phyloP scores from a whole-genome alignment of 2,888 invertebrate species.

The Germaria angustata region DNA sequence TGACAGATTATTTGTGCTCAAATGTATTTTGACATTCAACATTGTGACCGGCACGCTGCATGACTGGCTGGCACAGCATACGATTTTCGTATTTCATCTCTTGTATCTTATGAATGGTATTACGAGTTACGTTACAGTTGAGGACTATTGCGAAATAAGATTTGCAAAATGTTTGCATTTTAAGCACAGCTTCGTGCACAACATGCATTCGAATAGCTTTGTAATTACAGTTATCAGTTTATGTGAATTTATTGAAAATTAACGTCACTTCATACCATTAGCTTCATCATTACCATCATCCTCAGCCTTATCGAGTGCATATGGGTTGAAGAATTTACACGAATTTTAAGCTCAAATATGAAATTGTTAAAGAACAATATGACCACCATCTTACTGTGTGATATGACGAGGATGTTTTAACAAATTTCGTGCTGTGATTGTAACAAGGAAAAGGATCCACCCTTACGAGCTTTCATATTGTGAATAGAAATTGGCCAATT shows the following conservation, averaged over 20 bases:
- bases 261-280: conserved; percentile 51
- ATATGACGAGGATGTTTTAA: no score
- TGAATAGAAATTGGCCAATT: no score
- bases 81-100: conserved; percentile 37
- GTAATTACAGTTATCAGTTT: conserved; percentile 66
- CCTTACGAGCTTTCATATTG: no score
- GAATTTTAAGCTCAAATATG: neutral
- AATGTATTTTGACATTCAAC: conserved; percentile 29
- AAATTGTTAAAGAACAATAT: neutral
- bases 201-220: conserved; percentile 9
- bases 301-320: conserved; percentile 26
- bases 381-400: no score
- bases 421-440: no score
- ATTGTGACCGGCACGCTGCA: neutral
- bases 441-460: no score
- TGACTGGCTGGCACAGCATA: neutral
- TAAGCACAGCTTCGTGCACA: conserved; percentile 1
- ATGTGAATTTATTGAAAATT: conserved; percentile 64
- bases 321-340: neutral
- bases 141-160: neutral
- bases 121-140: neutral
- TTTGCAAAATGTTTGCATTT: neutral
- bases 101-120: conserved; percentile 39
- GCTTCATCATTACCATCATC: conserved; percentile 51
- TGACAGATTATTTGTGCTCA: conserved; percentile 2